Base-by-base conservation (phyloP, 1,140 invertebrate genomes). In the Frieseomelitta varia region DNA sequence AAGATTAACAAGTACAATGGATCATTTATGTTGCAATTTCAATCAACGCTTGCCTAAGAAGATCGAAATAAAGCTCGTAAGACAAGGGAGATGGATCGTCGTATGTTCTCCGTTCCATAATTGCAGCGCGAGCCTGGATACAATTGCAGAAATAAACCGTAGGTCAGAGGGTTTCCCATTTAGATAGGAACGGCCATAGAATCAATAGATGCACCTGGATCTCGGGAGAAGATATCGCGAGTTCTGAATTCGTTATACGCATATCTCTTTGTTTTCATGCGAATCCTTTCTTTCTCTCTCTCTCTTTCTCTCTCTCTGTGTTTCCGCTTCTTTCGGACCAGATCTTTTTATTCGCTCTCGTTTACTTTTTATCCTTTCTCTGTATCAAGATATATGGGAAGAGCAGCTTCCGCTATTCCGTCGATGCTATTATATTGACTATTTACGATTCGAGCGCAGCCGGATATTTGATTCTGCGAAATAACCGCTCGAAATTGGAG, bases 381-480 rank as follows among this genome's bases (percentile, higher is more conserved):
- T 39, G 19, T n/a, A 63, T 30, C 55, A 21, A 30, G 68, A 81
- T 30, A 56, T 55, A 75, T 27, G 39, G 53, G n/a, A 4, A 19
- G 34, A 14, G 24, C 55, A 47, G n/a, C 51, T 75, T 76, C 61
- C 58, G 61, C 71, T 2, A 30, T 65, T 34, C 51, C 58, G 39
- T 76, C 80, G 24, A 47, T 56, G 19, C 80, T 67, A 63, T 73
- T 75, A 67, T 78, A 78, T 78, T 39, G 65, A 67, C 39, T 68
- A 61, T 83, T 78, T 78, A 34, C 81, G 39, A 67, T 17, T n/a
- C 12, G 55, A 0, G 6, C 10, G 55, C 14, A 19, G 4, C 75
- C 65, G 63, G 81, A 78, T 83, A 69, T 83, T 83, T 78, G 74
- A 83, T 83, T 83, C 27, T 27, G 55, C 14, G 73, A n/a, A 83